Evolutionary conservation across 2,888 invertebrate genomes (phyloP).

Genomic region (Drosophila prostipennis): DNA sequence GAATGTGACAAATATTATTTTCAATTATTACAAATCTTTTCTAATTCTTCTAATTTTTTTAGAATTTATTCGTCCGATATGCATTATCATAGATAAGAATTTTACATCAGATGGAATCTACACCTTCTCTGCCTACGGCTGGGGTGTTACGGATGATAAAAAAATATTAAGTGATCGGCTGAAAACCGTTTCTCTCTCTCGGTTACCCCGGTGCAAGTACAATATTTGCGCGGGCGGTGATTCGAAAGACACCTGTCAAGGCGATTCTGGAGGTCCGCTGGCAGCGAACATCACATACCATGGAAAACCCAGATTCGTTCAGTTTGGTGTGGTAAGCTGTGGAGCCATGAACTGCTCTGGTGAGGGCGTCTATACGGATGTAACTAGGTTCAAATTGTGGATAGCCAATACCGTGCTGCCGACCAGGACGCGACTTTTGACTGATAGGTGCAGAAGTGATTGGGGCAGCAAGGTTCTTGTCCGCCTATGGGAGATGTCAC

Average conservation of each 20-base stretch:
- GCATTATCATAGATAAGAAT: slow-evolving; percentile 1
- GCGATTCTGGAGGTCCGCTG: slow-evolving; percentile 21
- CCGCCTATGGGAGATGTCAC: neutral
- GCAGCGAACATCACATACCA: too few species aligned
- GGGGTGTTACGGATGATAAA: neutral
- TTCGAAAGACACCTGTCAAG: neutral
- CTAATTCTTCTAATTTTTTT: too few species aligned
- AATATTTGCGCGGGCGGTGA: neutral
- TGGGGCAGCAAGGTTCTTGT: neutral
- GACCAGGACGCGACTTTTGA: neutral
- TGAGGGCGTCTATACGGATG: slow-evolving; percentile 1
- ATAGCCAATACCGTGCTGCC: neutral
- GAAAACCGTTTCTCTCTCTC: neutral
- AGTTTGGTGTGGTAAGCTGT: slow-evolving; percentile 18
- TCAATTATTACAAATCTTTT: too few species aligned
- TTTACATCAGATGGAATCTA: neutral
- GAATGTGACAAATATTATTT: too few species aligned
- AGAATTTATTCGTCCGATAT: slow-evolving; percentile 4
- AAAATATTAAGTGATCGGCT: neutral
- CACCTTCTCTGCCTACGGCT: slow-evolving; percentile 5
- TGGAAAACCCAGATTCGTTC: neutral
- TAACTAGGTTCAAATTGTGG: slow-evolving; percentile 2
- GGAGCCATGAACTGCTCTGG: neutral
- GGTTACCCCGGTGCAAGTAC: rapidly evolving
- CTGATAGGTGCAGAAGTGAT: neutral